Conservation (phyloP, 2,888 invertebrate species). For the Pinctada fucata region DNA sequence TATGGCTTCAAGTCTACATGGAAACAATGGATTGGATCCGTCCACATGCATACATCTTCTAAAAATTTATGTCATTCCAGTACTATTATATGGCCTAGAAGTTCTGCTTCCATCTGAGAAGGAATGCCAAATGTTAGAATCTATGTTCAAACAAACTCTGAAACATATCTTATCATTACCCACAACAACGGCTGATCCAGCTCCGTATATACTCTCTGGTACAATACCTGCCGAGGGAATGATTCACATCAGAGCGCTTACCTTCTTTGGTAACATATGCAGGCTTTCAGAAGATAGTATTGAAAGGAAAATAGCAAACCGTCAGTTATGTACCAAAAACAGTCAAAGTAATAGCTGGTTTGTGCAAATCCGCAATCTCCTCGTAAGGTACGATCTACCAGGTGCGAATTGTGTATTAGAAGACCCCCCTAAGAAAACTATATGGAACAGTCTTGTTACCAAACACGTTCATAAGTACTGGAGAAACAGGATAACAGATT, state of each 20-base stretch:
- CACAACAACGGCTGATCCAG: not conserved
- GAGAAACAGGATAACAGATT: too few species aligned
- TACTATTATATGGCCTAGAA: not conserved
- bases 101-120: not conserved
- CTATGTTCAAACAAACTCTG: not conserved
- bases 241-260: not conserved
- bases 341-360: not conserved
- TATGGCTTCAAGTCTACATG: not conserved
- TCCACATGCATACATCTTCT: not conserved
- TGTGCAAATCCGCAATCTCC: too few species aligned
- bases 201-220: not conserved
- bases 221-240: not conserved
- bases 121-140: not conserved
- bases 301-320: not conserved
- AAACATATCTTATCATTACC: constrained; percentile 1
- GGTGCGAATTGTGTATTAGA: too few species aligned
- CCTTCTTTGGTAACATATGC: not conserved
- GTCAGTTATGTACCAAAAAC: not conserved
- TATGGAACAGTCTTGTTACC: too few species aligned
- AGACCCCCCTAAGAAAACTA: too few species aligned
- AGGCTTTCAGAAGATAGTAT: not conserved
- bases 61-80: not conserved
- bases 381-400: too few species aligned
- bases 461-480: too few species aligned
- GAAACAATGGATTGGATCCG: constrained; percentile 3